Base-by-base conservation (phyloP, 2,113 vertebrate genomes). In the Pedionomus torquatus region DNA sequence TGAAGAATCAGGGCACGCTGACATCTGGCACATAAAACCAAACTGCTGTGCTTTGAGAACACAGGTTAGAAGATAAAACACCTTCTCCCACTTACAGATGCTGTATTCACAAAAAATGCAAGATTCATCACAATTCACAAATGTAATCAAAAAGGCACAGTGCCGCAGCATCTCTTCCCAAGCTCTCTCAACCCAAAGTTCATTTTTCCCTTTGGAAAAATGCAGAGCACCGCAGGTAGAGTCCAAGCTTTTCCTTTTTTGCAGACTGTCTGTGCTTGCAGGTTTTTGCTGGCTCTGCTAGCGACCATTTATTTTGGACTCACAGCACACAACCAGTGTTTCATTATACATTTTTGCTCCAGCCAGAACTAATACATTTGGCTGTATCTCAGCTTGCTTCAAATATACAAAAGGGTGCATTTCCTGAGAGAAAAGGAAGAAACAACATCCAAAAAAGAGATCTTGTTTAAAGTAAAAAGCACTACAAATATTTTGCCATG, bases 231-330 rank as follows among this genome's bases (percentile, higher is more conserved):
- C 1, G 10, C 55, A 95, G 90, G 86, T 90, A 89, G 61, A 89
- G 31, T 16, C 49, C 89, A 79, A 49, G 57, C 28, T 90, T 87
- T 92, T 87, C 23, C 48, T 68, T 79, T 80, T 60, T 69, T 18
- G 1, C 35, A 80, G 66, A 30, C 39, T 41, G 41, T 41, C 71
- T 93, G 65, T 41, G 33, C 76, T 90, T 0, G 28, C 41, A 72
- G 69, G 65, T 57, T 96, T 96, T 82, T 93, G 83, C 92, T 95
- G 92, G 86, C 76, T 95, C 69, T 79, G 83, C 83, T 89, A 93
- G 55, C 87, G 95, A 89, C 89, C 92, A 92, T 95, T 96, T 96
- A 92, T 87, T 95, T 96, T 95, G 97, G 89, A 92, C 65, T 95
- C 64, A 13, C 52, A 94, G 72, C 86, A 91, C 89, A 87, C 61